A percentile compares a stretch with the other conserved stretches of the same genome.
Conservation (phyloP, 2,797 vertebrate species). For the Capromys pilorides region DNA sequence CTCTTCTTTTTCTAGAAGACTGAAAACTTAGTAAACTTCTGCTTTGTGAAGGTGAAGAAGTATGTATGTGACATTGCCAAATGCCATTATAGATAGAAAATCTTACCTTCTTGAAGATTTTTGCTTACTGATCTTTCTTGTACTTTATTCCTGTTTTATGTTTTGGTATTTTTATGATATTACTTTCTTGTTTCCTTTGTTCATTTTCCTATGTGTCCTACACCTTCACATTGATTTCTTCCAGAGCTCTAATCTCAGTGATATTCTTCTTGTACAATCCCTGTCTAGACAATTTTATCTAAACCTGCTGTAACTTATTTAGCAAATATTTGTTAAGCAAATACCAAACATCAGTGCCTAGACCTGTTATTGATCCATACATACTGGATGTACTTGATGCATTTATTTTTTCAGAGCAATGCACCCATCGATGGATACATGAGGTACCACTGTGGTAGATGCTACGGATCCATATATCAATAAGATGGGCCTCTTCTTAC, state of each 20-base stretch:
- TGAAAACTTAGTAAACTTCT: background rate
- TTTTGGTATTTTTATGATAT: background rate
- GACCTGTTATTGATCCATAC: background rate
- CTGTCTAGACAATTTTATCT: background rate
- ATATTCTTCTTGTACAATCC: background rate
- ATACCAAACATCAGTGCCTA: background rate
- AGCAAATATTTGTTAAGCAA: background rate
- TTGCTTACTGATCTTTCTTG: background rate
- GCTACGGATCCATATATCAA: background rate
- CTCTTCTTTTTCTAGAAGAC: too few species aligned
- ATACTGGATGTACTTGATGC: background rate
- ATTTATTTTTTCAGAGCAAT: background rate
- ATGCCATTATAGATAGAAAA: background rate
- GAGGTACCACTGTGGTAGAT: background rate
- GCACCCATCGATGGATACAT: background rate
- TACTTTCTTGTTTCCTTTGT: background rate
- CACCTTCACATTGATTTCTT: background rate
- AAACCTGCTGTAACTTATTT: background rate
- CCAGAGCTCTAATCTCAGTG: background rate
- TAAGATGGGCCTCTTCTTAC: background rate
- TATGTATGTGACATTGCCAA: background rate
- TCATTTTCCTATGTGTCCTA: background rate
- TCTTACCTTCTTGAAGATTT: background rate
- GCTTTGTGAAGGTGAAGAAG: background rate
- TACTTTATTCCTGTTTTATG: background rate